Evolutionary conservation across 2,888 invertebrate genomes (phyloP), one percentile per base, ranked within the genome.

Genomic region (Drosophila colorata): DNA sequence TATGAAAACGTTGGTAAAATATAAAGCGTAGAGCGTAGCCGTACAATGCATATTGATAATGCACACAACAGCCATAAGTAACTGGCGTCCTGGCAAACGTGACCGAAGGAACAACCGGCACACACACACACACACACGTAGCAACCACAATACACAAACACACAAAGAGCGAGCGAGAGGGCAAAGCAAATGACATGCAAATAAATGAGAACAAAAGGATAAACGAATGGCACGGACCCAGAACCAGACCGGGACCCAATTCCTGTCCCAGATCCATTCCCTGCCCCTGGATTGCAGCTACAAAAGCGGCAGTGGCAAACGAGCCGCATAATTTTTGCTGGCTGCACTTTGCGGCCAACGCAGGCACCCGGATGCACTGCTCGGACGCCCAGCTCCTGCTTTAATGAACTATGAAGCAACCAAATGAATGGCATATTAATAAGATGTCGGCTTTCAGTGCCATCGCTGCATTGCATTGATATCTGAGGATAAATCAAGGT

Each of bases 391-490:
- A 51, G 74, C 78, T 70, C 65, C 72, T 63, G 87, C 78, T 86
- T 89, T 89, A 85, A 85, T 85, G 89, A 88, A 86, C 73, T 83
- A 80, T 89, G 83, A 74, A 86, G 75, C 80, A 75, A 57, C 71
- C 87, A 88, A 86, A 86, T 86, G 89, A 83, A 86, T 89, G 88
- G 80, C 80, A 86, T 86, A 89, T 86, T 89, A 86, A 89, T 86
- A 88, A 75, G 78, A 89, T 79, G 89, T 86, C 83, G 83, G 80
- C 79, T 81, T 63, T 67, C 63, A 65, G 60, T 66, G 64, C 18
- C 69, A 67, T 53, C 70, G 67, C 33, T 49, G 53, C 60, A 49
- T 44, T 56, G 44, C 85, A 84, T 69, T 80, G 88, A 80, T 72
- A 85, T 74, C 71, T 49, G 47, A 23, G 49, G 25, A 84, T 84